These are phyloP conservation scores for Trematomus loennbergii DNA, from an alignment of 2,113 vertebrate genomes.

Conservation along the genomic window DNA sequence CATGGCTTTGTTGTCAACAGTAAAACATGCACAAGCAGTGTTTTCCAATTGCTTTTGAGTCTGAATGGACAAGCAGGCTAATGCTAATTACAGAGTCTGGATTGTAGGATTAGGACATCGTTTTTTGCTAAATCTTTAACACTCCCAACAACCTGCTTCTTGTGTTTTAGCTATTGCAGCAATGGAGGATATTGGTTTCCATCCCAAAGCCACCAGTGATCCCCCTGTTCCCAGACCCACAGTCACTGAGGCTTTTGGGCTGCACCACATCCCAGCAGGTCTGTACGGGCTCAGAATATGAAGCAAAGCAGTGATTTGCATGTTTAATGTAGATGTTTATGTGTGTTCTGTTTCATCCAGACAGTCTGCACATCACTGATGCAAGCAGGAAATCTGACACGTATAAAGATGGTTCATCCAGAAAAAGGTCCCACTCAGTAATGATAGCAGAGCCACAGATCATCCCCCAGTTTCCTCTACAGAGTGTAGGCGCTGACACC, in stretches of 20 bases:
- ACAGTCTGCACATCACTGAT: slow-evolving; percentile 5
- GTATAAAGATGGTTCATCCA: slow-evolving; percentile 24
- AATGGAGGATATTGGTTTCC: slow-evolving; percentile 55
- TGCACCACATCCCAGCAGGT: slow-evolving; percentile 38
- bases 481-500: background rate
- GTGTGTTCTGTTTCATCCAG: slow-evolving; percentile 5
- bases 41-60: background rate
- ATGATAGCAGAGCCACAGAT: slow-evolving; percentile 8
- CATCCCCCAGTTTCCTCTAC: background rate
- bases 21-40: background rate
- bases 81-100: background rate
- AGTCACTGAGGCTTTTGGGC: slow-evolving; percentile 17
- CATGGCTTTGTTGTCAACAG: background rate
- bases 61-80: background rate
- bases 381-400: slow-evolving; percentile 22
- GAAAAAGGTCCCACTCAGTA: background rate
- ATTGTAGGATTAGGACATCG: no score
- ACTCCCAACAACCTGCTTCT: background rate
- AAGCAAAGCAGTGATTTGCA: background rate
- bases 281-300: background rate
- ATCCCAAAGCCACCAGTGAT: slow-evolving; percentile 40
- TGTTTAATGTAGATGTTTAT: background rate
- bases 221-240: slow-evolving; percentile 26
- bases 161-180: slow-evolving; percentile 52
- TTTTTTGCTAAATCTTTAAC: background rate